Evolutionary conservation across 1,140 invertebrate species (phyloP).

Genomic region (Monomorium pharaonis): DNA sequence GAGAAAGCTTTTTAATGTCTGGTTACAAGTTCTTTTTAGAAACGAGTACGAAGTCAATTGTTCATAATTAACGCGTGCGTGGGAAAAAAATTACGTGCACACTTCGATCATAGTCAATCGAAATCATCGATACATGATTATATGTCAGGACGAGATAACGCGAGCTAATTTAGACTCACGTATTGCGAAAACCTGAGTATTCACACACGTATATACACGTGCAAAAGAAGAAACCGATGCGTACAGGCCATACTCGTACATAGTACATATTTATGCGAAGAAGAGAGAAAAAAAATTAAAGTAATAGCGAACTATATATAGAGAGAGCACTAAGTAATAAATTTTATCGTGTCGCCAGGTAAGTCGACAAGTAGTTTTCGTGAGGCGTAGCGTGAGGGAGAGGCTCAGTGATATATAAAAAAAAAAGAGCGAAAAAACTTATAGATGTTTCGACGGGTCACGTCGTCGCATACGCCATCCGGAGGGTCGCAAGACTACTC

Average conservation of each 20-base stretch:
- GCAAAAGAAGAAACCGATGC: background rate
- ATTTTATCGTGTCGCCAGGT: slow-evolving; percentile 68
- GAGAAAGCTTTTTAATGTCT: slow-evolving; percentile 16
- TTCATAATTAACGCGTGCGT: slow-evolving; percentile 60
- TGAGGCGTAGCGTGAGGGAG: slow-evolving; percentile 20
- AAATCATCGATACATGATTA: slow-evolving; percentile 55
- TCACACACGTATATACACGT: slow-evolving; percentile 9
- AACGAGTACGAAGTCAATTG: slow-evolving; percentile 79
- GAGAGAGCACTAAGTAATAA: slow-evolving; percentile 38
- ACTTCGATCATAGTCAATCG: slow-evolving; percentile 44
- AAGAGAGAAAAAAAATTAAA: background rate
- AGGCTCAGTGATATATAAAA: slow-evolving; percentile 15
- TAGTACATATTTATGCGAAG: slow-evolving; percentile 15
- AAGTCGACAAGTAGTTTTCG: slow-evolving; percentile 53
- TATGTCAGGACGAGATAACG: slow-evolving; percentile 26
- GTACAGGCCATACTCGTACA: slow-evolving; percentile 31
- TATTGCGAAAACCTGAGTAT: background rate
- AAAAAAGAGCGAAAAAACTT: background rate
- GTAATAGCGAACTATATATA: slow-evolving; percentile 61
- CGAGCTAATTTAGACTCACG: background rate
- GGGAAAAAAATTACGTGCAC: background rate
- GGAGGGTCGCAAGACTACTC: background rate
- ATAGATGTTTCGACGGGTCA: slow-evolving; percentile 10
- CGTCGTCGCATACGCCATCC: slow-evolving; percentile 18
- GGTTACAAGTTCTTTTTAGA: slow-evolving; percentile 41